Evolutionary conservation across 2,113 vertebrate species (phyloP).

Genomic region (Varanus salvator): DNA sequence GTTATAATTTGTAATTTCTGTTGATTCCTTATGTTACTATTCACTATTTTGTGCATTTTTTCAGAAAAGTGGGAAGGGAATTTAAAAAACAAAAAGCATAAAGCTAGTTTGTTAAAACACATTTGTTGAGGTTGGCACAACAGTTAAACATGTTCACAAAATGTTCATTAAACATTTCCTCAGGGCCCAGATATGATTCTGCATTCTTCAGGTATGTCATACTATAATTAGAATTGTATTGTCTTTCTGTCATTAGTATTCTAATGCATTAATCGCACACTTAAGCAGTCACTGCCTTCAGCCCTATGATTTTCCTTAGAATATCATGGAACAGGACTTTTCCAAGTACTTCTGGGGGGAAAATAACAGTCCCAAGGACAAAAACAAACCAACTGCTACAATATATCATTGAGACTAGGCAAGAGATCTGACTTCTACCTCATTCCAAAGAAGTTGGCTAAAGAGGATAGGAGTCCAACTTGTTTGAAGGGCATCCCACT

Average conservation of each 20-base stretch:
- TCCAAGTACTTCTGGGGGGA: background rate
- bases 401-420: background rate
- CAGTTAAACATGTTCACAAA: background rate
- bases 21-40: background rate
- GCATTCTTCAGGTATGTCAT: background rate
- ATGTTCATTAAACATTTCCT: background rate
- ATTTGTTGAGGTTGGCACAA: background rate
- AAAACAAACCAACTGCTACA: background rate
- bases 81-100: background rate
- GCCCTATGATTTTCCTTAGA: background rate
- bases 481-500: no score
- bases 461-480: no score
- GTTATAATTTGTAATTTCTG: background rate
- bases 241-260: slow-evolving; percentile 5
- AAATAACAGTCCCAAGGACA: background rate
- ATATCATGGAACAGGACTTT: background rate
- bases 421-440: background rate
- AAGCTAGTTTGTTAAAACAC: background rate
- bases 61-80: background rate
- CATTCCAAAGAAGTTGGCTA: background rate
- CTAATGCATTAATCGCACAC: background rate
- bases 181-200: background rate
- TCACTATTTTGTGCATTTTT: background rate
- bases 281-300: background rate
- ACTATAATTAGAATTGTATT: slow-evolving; percentile 15